Base-by-base conservation (phyloP, 2,797 vertebrate species). In the Scarus forsteni region DNA sequence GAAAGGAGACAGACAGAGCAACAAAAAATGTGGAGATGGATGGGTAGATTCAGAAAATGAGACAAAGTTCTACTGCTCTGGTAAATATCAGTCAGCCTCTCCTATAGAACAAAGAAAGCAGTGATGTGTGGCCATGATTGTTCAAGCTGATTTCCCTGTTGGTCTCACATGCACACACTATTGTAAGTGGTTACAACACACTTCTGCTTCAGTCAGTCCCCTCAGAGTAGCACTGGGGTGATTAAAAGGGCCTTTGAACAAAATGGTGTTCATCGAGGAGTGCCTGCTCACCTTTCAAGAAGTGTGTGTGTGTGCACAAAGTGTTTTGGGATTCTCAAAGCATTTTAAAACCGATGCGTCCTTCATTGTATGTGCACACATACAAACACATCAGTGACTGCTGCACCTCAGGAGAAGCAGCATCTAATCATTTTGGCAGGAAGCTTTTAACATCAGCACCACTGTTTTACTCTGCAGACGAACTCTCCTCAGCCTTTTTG, bases 81-180 rank as follows among this genome's bases (percentile, higher is more conserved):
- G 58, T 77, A 69, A 83, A 84, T 72, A 71, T 83, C 83, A 73
- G 79, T 85, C 84, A 90, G 73, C 66, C 61, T 77, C 54, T 68
- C 16, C 60, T 54, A 10, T 54, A 60, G 73, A 81, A 88, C 78
- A 86, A 88, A 85, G 83, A 61, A 77, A 59, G 79, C 84, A 77
- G 63, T 27, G 59, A 84, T 77, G 88, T 88, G 89, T 83, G 82
- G 72, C 72, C 8, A 18, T 73, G 81, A 89, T 81, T 87, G 86
- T 85, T 87, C 70, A 62, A 64, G 42, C 44, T 90, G 87, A 92
- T 92, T 92, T 91, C 90, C 89, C 91, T 61, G 11, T 77, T 56
- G 87, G 84, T 77, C 68, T 60, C 5, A 7, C 46, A 61, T 57
- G 59, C 49, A 48, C 57, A 64, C 63, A 49, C 56, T 10, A 56